Base-by-base conservation (phyloP, 2,113 vertebrate species). In the Scolopax mira region DNA sequence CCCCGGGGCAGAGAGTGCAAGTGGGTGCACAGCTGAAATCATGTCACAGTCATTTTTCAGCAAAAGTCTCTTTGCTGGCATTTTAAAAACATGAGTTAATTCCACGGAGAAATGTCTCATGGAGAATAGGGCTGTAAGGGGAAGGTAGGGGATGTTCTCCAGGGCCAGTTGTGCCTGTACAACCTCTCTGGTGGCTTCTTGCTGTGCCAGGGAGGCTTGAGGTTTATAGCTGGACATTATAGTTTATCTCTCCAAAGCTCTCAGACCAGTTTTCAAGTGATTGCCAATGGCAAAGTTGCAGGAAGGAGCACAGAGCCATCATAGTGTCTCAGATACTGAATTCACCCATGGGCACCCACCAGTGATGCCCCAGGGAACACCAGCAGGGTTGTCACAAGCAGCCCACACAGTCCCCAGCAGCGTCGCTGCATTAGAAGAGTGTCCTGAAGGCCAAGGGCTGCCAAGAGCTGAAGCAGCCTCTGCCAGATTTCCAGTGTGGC, bases 271-370 rank as follows among this genome's bases (percentile, higher is more conserved):
- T 84, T 72, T n/a, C 1, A 8, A 78, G 72, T 1, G 10, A 54
- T 11, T 71, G 61, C 27, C 55, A 41, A 46, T 27, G 73, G 60
- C 2, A 9, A 74, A 37, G 64, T 31, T 82, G 64, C 91, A 83
- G 77, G 69, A 54, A 74, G 77, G 65, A 89, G 27, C 9, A 8
- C 0, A 1, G 42, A 22, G 42, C 64, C 41, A 66, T 41, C 33
- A 4, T 23, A 24, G 44, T 7, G 31, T 54, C 55, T 54, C 46
- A 69, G 62, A 37, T 64, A 69, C 25, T 2, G 5, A 41, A 31
- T 80, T 69, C 35, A 25, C n/a, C 41, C 54, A 30, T 0, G 0
- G 46, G 33, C 55, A 84, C 5, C 30, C 6, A 4, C 6, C 0
- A 2, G 25, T 51, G 79, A 52, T 60, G 79, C 60, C 49, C 35